Percentiles rank a stretch among this genome's conserved stretches.
phyloP scores from a whole-genome alignment of 2,113 vertebrate species.

The Osmerus mordax region DNA sequence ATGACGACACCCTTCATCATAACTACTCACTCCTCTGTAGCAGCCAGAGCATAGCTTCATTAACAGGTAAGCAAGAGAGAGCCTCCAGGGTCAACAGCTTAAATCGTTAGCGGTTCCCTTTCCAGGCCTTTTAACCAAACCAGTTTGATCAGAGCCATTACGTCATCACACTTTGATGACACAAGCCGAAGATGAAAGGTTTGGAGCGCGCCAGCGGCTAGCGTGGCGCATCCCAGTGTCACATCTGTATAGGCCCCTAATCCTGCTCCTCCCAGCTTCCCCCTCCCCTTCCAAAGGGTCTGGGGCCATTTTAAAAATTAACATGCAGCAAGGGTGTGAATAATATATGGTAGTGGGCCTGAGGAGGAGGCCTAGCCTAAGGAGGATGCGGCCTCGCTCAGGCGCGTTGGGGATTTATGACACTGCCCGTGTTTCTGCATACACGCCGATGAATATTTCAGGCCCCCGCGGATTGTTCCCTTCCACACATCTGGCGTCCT shows the following conservation, averaged over 20 bases:
- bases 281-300: slow-evolving; percentile 12
- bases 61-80: background rate
- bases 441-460: slow-evolving; percentile 60
- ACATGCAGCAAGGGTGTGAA: slow-evolving; percentile 57
- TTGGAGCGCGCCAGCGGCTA: slow-evolving; percentile 12
- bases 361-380: slow-evolving; percentile 48
- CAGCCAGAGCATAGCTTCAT: no score
- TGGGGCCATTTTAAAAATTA: slow-evolving; percentile 52
- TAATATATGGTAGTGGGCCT: slow-evolving; percentile 52
- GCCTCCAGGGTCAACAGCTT: background rate
- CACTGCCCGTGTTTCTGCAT: slow-evolving; percentile 40
- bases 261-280: background rate
- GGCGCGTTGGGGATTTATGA: slow-evolving; percentile 51
- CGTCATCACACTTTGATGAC: slow-evolving; percentile 25
- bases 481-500: slow-evolving; percentile 57
- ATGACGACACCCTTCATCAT: no score
- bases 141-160: slow-evolving; percentile 28
- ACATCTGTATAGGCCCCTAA: slow-evolving; percentile 41
- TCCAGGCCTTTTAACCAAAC: slow-evolving; percentile 8
- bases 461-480: slow-evolving; percentile 38
- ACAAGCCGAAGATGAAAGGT: slow-evolving; percentile 44
- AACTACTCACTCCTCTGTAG: no score
- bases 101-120: background rate
- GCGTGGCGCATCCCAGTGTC: slow-evolving; percentile 37
- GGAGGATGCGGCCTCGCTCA: slow-evolving; percentile 53